Evolutionary conservation across 2,888 invertebrate species (phyloP).

Genomic region (Hofmannophila pseudospretella): DNA sequence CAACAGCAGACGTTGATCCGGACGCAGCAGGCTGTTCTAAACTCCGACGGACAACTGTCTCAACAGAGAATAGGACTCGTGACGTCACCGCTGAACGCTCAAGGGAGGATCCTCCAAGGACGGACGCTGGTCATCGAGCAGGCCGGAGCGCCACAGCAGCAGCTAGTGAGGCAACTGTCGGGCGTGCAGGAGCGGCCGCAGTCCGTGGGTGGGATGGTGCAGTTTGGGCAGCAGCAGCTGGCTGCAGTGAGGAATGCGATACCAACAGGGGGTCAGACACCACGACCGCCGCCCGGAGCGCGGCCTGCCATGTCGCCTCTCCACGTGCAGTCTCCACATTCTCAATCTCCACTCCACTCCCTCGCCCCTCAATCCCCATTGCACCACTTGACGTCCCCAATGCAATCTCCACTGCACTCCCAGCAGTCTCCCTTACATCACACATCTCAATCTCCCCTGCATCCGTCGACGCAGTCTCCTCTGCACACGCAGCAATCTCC

Average conservation of each 20-base stretch:
- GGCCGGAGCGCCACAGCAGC: constrained; percentile 51
- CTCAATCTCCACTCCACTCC: constrained; percentile 44
- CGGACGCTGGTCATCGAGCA: constrained; percentile 68
- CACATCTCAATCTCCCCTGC: constrained; percentile 56
- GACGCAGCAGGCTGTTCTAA: constrained; percentile 54
- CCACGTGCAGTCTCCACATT: constrained; percentile 55
- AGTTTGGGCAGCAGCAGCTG: constrained; percentile 54
- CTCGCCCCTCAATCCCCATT: constrained; percentile 47
- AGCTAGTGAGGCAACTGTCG: constrained; percentile 54
- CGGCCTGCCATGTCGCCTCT: constrained; percentile 63
- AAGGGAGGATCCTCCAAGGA: constrained; percentile 52
- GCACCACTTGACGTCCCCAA: constrained; percentile 49
- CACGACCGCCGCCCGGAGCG: constrained; percentile 41
- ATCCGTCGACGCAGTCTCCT: constrained; percentile 59
- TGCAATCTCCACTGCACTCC: constrained; percentile 63
- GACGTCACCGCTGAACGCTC: constrained; percentile 53
- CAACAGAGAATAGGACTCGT: constrained; percentile 63
- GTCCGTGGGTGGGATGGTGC: constrained; percentile 50
- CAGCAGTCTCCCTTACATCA: constrained; percentile 60
- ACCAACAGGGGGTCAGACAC: constrained; percentile 34
- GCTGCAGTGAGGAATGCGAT: constrained; percentile 29
- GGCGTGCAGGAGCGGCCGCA: constrained; percentile 49
- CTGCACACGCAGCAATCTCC: constrained; percentile 61
- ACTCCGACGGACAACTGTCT: constrained; percentile 52
- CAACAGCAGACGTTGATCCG: constrained; percentile 61